Evolutionary conservation across 2,888 invertebrate genomes (phyloP).

Genomic region (Ornithoptera priamus): DNA sequence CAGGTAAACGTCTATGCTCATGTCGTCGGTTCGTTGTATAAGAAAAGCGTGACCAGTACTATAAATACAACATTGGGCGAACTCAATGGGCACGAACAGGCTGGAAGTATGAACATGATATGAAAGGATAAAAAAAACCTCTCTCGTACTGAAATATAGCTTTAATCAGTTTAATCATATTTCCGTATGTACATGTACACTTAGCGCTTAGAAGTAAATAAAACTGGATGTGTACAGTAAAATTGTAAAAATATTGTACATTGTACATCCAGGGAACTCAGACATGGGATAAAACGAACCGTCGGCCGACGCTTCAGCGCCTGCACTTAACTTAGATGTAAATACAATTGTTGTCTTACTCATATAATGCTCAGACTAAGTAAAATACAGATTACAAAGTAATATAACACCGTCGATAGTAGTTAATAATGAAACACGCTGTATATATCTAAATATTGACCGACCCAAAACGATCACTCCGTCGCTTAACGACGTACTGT

Average conservation of each 20-base stretch:
- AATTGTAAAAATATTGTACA: conserved; percentile 68
- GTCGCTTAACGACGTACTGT: conserved; percentile 8
- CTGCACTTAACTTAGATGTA: conserved; percentile 6
- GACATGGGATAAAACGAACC: conserved; percentile 23
- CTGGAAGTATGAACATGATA: no score
- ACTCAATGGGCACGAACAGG: no score
- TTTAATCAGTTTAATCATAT: conserved; percentile 77
- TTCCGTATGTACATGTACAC: conserved; percentile 75
- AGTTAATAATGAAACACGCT: conserved; percentile 20
- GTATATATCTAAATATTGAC: conserved; percentile 19
- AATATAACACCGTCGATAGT: conserved; percentile 5
- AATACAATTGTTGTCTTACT: conserved; percentile 19
- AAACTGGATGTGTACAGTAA: conserved; percentile 73
- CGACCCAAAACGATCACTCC: conserved; percentile 19
- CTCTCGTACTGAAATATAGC: conserved; percentile 72
- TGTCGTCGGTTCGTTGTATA: no score
- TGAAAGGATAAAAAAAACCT: conserved; percentile 31
- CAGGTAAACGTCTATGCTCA: no score
- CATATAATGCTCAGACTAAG: conserved; percentile 8
- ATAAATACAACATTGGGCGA: no score
- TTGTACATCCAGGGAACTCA: conserved; percentile 48
- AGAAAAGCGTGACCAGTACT: no score
- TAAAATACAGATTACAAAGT: conserved; percentile 20
- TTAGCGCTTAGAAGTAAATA: conserved; percentile 60
- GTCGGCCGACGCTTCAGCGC: neutral